phyloP scores from a whole-genome alignment of 2,797 vertebrate genomes.

The Gorsachius magnificus region DNA sequence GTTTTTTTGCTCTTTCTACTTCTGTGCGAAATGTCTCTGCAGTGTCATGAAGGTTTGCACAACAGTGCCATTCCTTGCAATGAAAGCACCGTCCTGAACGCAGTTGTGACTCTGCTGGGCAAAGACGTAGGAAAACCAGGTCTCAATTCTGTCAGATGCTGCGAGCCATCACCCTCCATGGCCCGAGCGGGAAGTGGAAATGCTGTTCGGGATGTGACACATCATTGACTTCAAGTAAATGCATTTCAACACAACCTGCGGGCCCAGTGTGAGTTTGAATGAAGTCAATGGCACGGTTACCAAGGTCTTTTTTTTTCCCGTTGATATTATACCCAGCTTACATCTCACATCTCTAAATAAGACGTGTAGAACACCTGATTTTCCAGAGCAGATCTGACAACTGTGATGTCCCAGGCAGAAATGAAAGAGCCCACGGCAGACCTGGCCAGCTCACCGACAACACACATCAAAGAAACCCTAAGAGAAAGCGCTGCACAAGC shows the following conservation, averaged over 20 bases:
- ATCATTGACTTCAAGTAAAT: neutral
- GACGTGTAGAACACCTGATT: neutral
- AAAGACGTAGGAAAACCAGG: neutral
- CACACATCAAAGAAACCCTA: neutral
- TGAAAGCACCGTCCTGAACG: neutral
- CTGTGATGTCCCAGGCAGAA: neutral
- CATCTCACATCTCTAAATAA: neutral
- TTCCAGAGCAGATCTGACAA: constrained; percentile 5
- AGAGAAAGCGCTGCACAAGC: neutral
- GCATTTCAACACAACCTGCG: neutral
- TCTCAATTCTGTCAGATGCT: neutral
- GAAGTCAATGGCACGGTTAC: neutral
- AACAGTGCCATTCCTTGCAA: neutral
- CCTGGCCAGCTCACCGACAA: neutral
- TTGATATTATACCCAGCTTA: neutral
- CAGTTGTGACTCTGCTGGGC: neutral
- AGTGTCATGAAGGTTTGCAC: neutral
- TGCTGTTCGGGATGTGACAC: neutral
- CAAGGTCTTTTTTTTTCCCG: neutral
- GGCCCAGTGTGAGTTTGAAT: neutral
- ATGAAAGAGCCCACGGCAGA: neutral
- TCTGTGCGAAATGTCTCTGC: neutral
- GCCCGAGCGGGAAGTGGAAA: neutral
- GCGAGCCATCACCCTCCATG: neutral
- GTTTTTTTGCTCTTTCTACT: neutral